Conservation (phyloP, 2,797 vertebrate genomes). For the Enteromius anoplus region DNA sequence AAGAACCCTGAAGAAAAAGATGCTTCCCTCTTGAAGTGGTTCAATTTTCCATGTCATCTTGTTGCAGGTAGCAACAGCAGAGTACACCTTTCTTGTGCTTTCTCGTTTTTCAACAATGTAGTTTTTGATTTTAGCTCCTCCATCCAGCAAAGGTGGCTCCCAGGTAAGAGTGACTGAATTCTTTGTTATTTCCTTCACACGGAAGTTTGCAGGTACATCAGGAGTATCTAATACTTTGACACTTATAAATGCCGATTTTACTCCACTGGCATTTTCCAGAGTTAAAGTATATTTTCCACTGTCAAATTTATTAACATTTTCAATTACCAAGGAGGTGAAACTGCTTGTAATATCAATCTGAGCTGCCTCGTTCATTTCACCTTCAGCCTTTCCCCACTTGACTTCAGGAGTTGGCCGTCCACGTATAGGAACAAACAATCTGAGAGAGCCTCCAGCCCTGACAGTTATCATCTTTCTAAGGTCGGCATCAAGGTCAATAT, state of each 20-base stretch:
- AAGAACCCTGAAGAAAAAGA: constrained; percentile 93
- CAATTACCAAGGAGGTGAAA: constrained; percentile 94
- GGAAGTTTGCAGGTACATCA: constrained; percentile 90
- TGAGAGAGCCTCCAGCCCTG: constrained; percentile 90
- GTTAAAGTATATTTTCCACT: constrained; percentile 95
- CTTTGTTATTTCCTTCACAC: constrained; percentile 93
- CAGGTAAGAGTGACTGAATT: constrained; percentile 92
- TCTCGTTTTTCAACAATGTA: constrained; percentile 98
- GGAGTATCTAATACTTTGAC: constrained; percentile 96
- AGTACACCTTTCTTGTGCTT: constrained; percentile 95
- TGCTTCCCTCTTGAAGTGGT: constrained; percentile 92
- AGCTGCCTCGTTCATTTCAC: constrained; percentile 91
- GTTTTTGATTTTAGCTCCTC: constrained; percentile 96
- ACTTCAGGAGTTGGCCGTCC: constrained; percentile 96
- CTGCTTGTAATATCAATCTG: constrained; percentile 91
- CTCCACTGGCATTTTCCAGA: constrained; percentile 94
- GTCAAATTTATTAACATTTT: constrained; percentile 95
- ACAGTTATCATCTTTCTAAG: constrained; percentile 97
- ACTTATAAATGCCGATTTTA: constrained; percentile 94
- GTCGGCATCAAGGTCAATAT: constrained; percentile 94
- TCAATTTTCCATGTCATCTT: constrained; percentile 94
- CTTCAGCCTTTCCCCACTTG: constrained; percentile 94
- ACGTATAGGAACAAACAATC: constrained; percentile 93
- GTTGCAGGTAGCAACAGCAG: constrained; percentile 90
- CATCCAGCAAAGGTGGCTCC: constrained; percentile 95